Evolutionary conservation across 2,797 vertebrate genomes (phyloP).

Genomic region (Sparidentex hasta): DNA sequence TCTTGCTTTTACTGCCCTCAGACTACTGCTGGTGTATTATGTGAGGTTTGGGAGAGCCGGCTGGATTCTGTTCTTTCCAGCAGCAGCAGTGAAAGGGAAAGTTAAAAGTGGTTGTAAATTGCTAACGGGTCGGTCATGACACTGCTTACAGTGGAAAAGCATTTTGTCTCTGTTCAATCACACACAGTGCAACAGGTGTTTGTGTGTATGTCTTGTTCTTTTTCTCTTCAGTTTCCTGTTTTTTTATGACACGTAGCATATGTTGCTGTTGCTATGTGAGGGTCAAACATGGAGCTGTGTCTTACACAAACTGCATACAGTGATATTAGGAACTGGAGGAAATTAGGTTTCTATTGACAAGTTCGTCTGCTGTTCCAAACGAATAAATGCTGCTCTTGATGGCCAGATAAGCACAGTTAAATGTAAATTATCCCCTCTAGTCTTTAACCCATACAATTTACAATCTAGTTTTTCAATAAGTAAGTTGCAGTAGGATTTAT

Average conservation of each 20-base stretch:
- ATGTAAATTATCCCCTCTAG: not conserved
- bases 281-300: slow-evolving; percentile 62
- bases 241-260: slow-evolving; percentile 73
- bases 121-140: not conserved
- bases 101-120: slow-evolving; percentile 51
- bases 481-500: not conserved
- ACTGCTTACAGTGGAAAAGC: slow-evolving; percentile 13
- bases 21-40: slow-evolving; percentile 25
- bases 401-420: not conserved
- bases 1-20: slow-evolving; percentile 44
- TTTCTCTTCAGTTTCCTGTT: not conserved
- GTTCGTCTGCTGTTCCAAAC: slow-evolving; percentile 52
- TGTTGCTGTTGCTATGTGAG: slow-evolving; percentile 71
- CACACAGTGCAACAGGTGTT: slow-evolving; percentile 28
- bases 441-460: not conserved
- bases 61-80: slow-evolving; percentile 38
- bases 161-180: slow-evolving; percentile 40
- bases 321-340: slow-evolving; percentile 63
- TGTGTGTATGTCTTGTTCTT: slow-evolving; percentile 10
- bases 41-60: slow-evolving; percentile 9
- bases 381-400: not conserved
- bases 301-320: slow-evolving; percentile 33
- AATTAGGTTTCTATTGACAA: slow-evolving; percentile 79
- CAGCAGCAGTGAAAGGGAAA: slow-evolving; percentile 40
- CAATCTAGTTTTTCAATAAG: slow-evolving; percentile 4